These are phyloP conservation scores for Pampusana beccarii DNA, from an alignment of 2,113 vertebrate species.

Conservation along the genomic window DNA sequence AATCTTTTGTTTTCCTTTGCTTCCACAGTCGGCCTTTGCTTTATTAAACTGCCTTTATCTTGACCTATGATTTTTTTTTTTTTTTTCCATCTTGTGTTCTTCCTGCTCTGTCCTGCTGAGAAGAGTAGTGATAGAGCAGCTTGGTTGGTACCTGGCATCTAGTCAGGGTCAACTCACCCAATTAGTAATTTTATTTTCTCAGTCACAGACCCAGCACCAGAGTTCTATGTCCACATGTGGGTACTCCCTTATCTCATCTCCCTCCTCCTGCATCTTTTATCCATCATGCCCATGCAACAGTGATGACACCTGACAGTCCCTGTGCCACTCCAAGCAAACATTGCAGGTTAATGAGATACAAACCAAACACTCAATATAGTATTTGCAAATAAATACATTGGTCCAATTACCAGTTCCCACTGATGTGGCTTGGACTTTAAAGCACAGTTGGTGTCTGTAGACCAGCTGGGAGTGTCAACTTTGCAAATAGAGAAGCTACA, in stretches of 20 bases:
- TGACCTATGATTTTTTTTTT: too few species aligned
- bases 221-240: too few species aligned
- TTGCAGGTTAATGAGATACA: not conserved
- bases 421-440: not conserved
- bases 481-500: not conserved
- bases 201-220: not conserved
- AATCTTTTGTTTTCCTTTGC: too few species aligned
- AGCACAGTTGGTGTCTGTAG: not conserved
- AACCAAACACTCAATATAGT: not conserved
- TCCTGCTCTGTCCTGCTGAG: too few species aligned
- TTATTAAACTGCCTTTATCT: too few species aligned
- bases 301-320: not conserved
- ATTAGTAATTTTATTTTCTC: not conserved
- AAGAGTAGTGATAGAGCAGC: too few species aligned
- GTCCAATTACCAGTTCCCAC: not conserved
- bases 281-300: not conserved
- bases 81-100: too few species aligned
- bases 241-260: accelerated
- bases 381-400: not conserved
- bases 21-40: too few species aligned
- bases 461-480: not conserved
- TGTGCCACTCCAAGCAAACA: not conserved
- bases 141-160: too few species aligned
- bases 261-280: not conserved
- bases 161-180: not conserved